These are phyloP conservation scores for Bombus breviceps DNA, from an alignment of 1,140 invertebrate species.

Conservation along the genomic window DNA sequence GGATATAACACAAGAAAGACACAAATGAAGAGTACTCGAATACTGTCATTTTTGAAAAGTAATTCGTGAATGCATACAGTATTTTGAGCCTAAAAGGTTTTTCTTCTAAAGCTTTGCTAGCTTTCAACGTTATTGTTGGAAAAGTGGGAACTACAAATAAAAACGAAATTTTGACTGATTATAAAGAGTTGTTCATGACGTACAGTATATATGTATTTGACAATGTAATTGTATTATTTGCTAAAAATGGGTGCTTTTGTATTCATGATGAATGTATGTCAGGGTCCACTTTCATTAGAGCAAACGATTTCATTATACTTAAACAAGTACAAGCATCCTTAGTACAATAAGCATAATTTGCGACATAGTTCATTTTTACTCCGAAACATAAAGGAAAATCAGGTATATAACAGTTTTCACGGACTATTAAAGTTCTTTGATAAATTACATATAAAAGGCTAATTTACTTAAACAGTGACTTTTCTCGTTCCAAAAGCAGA, in stretches of 20 bases:
- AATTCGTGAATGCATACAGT: slow-evolving; percentile 47
- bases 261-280: slow-evolving; percentile 50
- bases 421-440: slow-evolving; percentile 1
- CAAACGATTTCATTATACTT: slow-evolving; percentile 48
- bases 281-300: slow-evolving; percentile 61
- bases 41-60: slow-evolving; percentile 35
- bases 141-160: slow-evolving; percentile 50
- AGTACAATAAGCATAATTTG: slow-evolving; percentile 38
- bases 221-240: slow-evolving; percentile 52
- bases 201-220: slow-evolving; percentile 51
- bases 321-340: slow-evolving; percentile 52
- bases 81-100: slow-evolving; percentile 59
- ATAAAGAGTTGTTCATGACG: slow-evolving; percentile 56
- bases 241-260: slow-evolving; percentile 61
- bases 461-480: slow-evolving; percentile 36
- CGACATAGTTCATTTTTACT: slow-evolving; percentile 34
- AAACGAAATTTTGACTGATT: slow-evolving; percentile 58
- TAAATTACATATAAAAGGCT: not conserved
- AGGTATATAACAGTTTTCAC: slow-evolving; percentile 14
- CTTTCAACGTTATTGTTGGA: slow-evolving; percentile 60
- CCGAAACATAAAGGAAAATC: not conserved
- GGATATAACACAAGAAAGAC: slow-evolving; percentile 52
- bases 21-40: slow-evolving; percentile 38
- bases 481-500: slow-evolving; percentile 9
- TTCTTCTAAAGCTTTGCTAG: slow-evolving; percentile 46